Evolutionary conservation across 2,113 vertebrate genomes (phyloP).

Genomic region (Orycteropus afer): DNA sequence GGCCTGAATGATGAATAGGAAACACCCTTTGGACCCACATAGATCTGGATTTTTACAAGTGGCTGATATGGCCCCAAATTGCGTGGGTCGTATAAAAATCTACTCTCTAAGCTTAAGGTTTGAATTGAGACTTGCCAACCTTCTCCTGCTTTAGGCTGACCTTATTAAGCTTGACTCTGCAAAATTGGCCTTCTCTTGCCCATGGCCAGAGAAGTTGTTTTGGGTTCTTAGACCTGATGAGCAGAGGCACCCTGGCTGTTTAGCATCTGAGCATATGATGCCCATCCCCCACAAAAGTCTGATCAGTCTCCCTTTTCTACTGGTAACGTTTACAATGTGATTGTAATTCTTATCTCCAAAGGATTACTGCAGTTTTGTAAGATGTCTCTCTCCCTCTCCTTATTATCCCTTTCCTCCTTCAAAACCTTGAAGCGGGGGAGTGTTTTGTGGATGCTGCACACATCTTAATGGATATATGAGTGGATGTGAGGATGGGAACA

Average conservation of each 20-base stretch:
- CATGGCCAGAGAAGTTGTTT: conserved; percentile 23
- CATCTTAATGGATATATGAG: background rate
- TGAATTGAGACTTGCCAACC: background rate
- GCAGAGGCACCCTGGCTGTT: conserved; percentile 24
- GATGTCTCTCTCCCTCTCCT: background rate
- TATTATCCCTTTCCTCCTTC: background rate
- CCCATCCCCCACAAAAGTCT: background rate
- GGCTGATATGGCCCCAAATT: background rate
- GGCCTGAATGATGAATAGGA: background rate
- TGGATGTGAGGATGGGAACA: background rate
- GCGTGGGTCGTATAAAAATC: conserved; percentile 4
- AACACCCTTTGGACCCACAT: background rate
- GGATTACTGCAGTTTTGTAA: conserved; percentile 16
- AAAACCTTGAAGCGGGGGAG: background rate
- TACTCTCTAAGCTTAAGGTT: conserved; percentile 15
- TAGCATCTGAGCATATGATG: background rate
- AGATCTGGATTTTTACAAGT: conserved; percentile 6
- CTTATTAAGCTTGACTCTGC: conserved; percentile 56
- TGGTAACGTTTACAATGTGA: background rate
- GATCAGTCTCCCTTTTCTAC: background rate
- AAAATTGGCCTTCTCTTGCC: conserved; percentile 42
- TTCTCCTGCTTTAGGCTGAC: background rate
- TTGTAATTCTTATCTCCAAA: background rate
- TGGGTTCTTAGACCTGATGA: background rate
- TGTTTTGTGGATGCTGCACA: background rate